These are phyloP conservation scores for Podarcis lilfordi DNA, from an alignment of 2,797 vertebrate species.

Conservation along the genomic window DNA sequence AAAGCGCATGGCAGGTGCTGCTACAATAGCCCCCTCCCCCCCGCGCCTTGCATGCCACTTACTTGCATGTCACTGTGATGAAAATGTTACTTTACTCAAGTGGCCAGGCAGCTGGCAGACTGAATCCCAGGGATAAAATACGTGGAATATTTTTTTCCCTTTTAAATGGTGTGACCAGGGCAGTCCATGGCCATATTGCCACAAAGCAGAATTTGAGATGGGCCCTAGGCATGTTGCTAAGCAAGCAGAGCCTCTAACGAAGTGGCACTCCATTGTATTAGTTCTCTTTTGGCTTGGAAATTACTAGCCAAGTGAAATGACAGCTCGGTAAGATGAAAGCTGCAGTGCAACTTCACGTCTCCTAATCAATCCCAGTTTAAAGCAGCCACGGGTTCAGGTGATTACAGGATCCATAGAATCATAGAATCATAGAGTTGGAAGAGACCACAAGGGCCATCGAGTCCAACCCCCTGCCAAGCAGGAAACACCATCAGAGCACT, in stretches of 20 bases:
- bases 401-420: background rate
- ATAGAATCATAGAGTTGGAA: no score
- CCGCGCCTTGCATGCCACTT: background rate
- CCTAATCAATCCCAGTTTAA: background rate
- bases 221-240: background rate
- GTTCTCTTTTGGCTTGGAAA: background rate
- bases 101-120: background rate
- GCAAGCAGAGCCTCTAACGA: background rate
- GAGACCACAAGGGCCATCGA: no score
- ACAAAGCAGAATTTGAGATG: background rate
- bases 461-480: no score
- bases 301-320: background rate
- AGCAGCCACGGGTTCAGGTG: background rate
- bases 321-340: background rate
- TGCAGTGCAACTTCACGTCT: background rate
- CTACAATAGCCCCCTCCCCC: background rate
- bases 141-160: background rate
- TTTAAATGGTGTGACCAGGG: background rate
- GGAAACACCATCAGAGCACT: no score
- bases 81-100: background rate
- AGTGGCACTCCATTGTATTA: background rate
- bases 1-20: background rate
- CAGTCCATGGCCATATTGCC: background rate
- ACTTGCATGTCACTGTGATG: background rate
- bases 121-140: background rate